Evolutionary conservation across 2,888 invertebrate species (phyloP).

Genomic region (Ophion slaviceki): DNA sequence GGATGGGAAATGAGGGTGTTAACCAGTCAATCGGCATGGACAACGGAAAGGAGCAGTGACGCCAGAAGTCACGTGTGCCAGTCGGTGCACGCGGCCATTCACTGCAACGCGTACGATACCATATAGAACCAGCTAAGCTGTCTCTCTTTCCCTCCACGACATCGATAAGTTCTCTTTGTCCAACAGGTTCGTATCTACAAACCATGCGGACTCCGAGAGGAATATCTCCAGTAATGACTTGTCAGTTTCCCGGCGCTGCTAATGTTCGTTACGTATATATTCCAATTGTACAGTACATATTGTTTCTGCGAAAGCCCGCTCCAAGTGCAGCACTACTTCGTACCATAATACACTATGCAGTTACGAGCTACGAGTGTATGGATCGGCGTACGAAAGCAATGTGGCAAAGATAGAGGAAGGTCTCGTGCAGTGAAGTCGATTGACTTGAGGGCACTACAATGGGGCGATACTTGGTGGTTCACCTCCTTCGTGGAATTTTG

Average conservation of each 20-base stretch:
- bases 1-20: constrained; percentile 8
- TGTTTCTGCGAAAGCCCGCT: constrained; percentile 1
- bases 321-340: not conserved
- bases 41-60: constrained; percentile 3
- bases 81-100: not conserved
- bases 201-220: not conserved
- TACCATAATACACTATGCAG: not conserved
- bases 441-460: constrained; percentile 73
- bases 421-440: constrained; percentile 74
- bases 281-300: constrained; percentile 25
- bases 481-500: not conserved
- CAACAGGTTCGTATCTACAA: not conserved
- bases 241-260: constrained; percentile 1
- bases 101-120: not conserved
- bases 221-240: not conserved
- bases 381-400: not conserved
- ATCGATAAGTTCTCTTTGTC: constrained; percentile 16
- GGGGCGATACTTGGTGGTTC: constrained; percentile 11
- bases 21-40: not conserved
- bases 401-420: constrained; percentile 6
- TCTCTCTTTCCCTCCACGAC: not conserved
- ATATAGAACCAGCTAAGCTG: not conserved
- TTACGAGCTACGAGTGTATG: not conserved
- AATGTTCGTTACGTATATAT: constrained; percentile 21
- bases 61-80: constrained; percentile 12